Percentiles rank a stretch among this genome's conserved stretches.
Conservation (phyloP, 2,888 invertebrate genomes). For the Thelaira solivaga region DNA sequence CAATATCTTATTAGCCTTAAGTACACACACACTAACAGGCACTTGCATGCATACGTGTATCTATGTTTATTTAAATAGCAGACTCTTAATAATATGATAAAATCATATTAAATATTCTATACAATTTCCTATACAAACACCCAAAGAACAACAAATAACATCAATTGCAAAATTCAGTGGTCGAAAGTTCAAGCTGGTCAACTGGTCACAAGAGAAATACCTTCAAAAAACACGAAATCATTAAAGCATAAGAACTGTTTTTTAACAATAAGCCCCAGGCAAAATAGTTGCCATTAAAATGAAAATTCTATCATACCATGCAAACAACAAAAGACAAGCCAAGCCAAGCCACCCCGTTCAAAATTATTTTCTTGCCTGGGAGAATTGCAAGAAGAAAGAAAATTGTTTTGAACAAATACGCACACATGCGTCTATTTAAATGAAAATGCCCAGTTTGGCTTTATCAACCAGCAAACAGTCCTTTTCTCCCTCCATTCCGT, state of each 20-base stretch:
- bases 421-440: slow-evolving; percentile 56
- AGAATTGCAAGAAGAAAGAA: slow-evolving; percentile 33
- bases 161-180: neutral
- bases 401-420: slow-evolving; percentile 59
- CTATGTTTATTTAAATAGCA: slow-evolving; percentile 51
- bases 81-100: slow-evolving; percentile 50
- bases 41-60: too few relatives aligned
- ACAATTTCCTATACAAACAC: slow-evolving; percentile 60
- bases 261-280: slow-evolving; percentile 50
- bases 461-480: slow-evolving; percentile 56
- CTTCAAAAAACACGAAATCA: slow-evolving; percentile 40
- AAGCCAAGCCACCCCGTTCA: slow-evolving; percentile 30
- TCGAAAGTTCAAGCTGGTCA: slow-evolving; percentile 36
- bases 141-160: slow-evolving; percentile 39
- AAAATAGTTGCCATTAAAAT: slow-evolving; percentile 41
- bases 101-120: slow-evolving; percentile 65
- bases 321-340: slow-evolving; percentile 14
- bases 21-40: too few relatives aligned
- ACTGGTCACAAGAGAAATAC: slow-evolving; percentile 51
- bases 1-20: slow-evolving; percentile 38
- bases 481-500: slow-evolving; percentile 21
- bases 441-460: slow-evolving; percentile 26
- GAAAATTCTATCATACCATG: slow-evolving; percentile 49
- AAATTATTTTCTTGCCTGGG: slow-evolving; percentile 40
- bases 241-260: slow-evolving; percentile 47